phyloP scores from a whole-genome alignment of 2,113 vertebrate genomes.

The Cynopterus brachyotis region DNA sequence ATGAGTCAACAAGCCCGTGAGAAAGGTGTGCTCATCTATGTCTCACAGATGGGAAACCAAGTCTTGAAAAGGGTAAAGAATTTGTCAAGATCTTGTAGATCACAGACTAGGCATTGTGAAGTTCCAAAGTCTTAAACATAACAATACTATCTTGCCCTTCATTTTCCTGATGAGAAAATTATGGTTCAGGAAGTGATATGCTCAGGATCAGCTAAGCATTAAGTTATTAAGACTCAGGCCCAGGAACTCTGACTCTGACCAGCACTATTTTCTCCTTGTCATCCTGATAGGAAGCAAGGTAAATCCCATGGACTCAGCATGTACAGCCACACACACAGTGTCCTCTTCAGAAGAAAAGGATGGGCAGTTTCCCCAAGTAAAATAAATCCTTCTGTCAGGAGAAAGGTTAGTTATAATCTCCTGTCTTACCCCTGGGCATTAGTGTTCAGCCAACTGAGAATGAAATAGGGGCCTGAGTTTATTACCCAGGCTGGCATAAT shows the following conservation, averaged over 20 bases:
- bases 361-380: neutral
- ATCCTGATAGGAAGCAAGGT: neutral
- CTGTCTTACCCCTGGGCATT: neutral
- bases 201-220: neutral
- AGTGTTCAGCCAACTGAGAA: neutral
- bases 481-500: neutral
- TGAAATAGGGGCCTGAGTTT: neutral
- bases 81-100: neutral
- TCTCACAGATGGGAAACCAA: conserved; percentile 19
- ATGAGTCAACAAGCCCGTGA: neutral
- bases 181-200: neutral
- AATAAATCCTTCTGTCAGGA: neutral
- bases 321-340: neutral
- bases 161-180: conserved; percentile 18
- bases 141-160: neutral
- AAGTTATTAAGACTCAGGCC: neutral
- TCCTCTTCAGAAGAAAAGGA: neutral
- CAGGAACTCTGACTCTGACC: neutral
- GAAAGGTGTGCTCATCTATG: neutral
- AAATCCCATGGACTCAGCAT: neutral
- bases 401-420: neutral
- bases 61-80: neutral
- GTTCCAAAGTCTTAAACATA: neutral
- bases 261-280: neutral
- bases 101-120: neutral